Conservation (phyloP, 2,113 vertebrate genomes). For the Strix uralensis region DNA sequence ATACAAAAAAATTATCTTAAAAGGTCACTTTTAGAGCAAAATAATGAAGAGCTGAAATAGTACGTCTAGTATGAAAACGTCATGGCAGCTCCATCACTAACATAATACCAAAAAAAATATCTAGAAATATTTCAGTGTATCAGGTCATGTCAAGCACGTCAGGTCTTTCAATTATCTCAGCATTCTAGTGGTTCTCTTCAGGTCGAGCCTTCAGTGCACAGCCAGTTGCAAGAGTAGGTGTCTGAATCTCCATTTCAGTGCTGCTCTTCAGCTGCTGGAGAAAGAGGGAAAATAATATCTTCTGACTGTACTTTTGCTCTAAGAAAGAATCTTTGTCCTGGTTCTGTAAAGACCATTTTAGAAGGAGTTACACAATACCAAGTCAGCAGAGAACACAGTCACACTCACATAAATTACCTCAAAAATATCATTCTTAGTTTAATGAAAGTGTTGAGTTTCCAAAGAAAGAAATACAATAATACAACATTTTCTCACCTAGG, state of each 20-base stretch:
- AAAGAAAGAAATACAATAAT: neutral
- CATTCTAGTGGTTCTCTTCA: neutral
- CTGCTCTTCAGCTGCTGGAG: neutral
- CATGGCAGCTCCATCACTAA: neutral
- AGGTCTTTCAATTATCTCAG: conserved; percentile 19
- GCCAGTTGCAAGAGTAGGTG: neutral
- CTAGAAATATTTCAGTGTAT: neutral
- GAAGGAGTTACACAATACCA: conserved; percentile 1
- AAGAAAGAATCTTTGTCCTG: neutral
- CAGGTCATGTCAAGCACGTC: neutral
- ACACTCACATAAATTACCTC: neutral
- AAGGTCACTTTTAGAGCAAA: neutral
- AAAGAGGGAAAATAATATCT: neutral
- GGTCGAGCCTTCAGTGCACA: neutral
- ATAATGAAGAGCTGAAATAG: neutral
- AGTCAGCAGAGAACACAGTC: neutral
- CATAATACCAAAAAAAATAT: neutral
- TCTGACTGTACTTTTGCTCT: neutral
- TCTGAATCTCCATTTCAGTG: neutral
- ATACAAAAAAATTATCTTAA: neutral
- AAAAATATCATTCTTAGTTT: conserved; percentile 1
- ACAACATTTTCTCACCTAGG: neutral
- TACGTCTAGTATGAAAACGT: neutral
- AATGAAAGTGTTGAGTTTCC: neutral
- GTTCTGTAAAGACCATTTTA: neutral